A percentile compares a stretch with the other conserved stretches of the same genome.
These are phyloP conservation scores for Megaceryle torquata DNA, from an alignment of 2,113 vertebrate species.

Conservation along the genomic window DNA sequence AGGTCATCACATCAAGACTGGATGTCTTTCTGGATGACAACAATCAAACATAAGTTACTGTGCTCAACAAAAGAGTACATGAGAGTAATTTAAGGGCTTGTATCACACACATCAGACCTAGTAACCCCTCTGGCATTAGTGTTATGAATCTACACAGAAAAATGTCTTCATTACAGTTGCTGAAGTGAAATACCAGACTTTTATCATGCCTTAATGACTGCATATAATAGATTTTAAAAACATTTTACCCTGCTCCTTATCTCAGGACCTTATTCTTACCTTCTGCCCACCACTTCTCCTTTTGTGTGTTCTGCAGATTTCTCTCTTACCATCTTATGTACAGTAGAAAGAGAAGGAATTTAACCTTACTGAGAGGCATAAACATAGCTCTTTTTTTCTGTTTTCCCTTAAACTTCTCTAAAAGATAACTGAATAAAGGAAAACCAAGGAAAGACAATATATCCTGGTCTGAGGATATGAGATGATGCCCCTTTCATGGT, in stretches of 20 bases:
- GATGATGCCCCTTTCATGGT: fast-evolving
- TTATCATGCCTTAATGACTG: neutral
- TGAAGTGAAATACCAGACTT: conserved; percentile 11
- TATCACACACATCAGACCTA: neutral
- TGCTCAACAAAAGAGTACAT: neutral
- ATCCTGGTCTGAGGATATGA: neutral
- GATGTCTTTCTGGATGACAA: neutral
- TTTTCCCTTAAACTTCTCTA: neutral
- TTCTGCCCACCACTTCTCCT: neutral
- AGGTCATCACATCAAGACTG: neutral
- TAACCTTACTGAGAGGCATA: neutral
- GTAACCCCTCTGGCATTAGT: neutral
- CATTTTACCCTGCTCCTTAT: neutral
- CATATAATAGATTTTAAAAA: neutral
- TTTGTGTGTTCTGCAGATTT: neutral
- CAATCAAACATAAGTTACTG: neutral
- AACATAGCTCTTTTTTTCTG: neutral
- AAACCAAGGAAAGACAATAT: neutral
- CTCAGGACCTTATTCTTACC: neutral
- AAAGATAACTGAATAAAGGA: neutral
- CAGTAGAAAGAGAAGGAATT: neutral
- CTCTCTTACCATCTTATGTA: neutral
- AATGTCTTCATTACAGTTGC: neutral
- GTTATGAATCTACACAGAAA: neutral
- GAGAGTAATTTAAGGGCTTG: neutral